phyloP scores from a whole-genome alignment of 2,888 invertebrate species.

The Epistrophella euchroma region DNA sequence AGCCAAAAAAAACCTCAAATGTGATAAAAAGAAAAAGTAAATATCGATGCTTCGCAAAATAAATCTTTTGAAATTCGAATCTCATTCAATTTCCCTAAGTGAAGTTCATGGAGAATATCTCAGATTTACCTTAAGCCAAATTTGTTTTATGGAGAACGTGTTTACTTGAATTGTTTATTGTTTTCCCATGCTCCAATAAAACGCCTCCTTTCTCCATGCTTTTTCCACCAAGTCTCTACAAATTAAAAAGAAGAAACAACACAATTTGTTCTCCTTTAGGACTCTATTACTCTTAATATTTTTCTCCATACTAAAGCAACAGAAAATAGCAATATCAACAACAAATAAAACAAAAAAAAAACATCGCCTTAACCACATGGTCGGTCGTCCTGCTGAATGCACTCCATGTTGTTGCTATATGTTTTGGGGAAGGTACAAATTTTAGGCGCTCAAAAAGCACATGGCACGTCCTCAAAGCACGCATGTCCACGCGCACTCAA shows the following conservation, averaged over 20 bases:
- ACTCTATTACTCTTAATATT: constrained; percentile 63
- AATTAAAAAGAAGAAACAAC: constrained; percentile 1
- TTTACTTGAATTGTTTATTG: constrained; percentile 73
- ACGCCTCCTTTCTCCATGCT: constrained; percentile 18
- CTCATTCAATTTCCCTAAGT: constrained; percentile 74
- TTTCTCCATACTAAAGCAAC: constrained; percentile 26
- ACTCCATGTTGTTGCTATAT: constrained; percentile 61
- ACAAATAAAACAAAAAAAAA: constrained; percentile 13
- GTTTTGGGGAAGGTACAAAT: constrained; percentile 75
- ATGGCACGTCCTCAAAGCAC: constrained; percentile 57
- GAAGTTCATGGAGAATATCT: constrained; percentile 71
- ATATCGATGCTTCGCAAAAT: constrained; percentile 11
- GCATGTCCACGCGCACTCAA: constrained; percentile 69
- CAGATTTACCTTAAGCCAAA: constrained; percentile 74
- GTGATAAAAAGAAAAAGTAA: constrained; percentile 18
- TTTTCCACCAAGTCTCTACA: constrained; percentile 10
- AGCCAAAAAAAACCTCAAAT: constrained; percentile 19
- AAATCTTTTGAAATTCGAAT: constrained; percentile 50
- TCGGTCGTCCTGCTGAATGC: constrained; percentile 21
- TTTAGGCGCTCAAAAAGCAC: constrained; percentile 76
- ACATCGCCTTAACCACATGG: constrained; percentile 63
- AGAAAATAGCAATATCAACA: constrained; percentile 31
- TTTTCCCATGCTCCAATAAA: constrained; percentile 41
- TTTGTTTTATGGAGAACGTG: constrained; percentile 75
- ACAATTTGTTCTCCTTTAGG: constrained; percentile 49